Percentiles rank a stretch among this genome's conserved stretches.
These are phyloP conservation scores for Parelbella ahira DNA, from an alignment of 2,888 invertebrate genomes.

Conservation along the genomic window DNA sequence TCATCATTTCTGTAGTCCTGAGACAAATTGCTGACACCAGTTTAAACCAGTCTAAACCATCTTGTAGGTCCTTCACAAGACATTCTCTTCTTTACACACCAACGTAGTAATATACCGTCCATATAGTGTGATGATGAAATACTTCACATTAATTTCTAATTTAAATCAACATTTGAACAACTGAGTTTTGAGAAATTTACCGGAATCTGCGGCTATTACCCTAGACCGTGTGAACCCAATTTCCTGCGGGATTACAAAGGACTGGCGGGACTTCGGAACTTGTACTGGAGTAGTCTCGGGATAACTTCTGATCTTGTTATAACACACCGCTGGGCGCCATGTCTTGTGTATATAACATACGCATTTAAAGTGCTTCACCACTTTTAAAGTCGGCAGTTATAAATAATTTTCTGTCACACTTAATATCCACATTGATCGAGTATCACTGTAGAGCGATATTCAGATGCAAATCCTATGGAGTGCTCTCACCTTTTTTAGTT, in stretches of 20 bases:
- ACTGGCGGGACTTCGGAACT: slow-evolving; percentile 9
- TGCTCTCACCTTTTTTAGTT: no score
- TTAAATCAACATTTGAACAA: neutral
- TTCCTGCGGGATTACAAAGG: slow-evolving; percentile 21
- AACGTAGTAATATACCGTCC: neutral
- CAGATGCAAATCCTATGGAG: no score
- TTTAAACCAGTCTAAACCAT: no score
- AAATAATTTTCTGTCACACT: no score
- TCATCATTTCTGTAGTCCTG: no score
- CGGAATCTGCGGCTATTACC: neutral
- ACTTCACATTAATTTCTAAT: neutral
- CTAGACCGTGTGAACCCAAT: slow-evolving; percentile 11
- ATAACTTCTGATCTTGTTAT: slow-evolving; percentile 7
- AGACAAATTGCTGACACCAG: no score
- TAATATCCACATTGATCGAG: no score
- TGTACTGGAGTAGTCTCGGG: slow-evolving; percentile 7
- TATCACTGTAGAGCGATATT: no score
- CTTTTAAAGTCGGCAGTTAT: no score
- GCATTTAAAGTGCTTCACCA: no score
- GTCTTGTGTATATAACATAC: neutral
- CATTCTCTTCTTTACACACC: no score
- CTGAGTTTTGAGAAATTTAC: neutral
- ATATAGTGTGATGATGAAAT: neutral
- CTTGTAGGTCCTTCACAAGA: no score
- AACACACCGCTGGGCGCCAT: neutral